Evolutionary conservation across 2,888 invertebrate species (phyloP), one percentile per base, ranked within the genome.

Genomic region (Acanthosepion pharaonis): DNA sequence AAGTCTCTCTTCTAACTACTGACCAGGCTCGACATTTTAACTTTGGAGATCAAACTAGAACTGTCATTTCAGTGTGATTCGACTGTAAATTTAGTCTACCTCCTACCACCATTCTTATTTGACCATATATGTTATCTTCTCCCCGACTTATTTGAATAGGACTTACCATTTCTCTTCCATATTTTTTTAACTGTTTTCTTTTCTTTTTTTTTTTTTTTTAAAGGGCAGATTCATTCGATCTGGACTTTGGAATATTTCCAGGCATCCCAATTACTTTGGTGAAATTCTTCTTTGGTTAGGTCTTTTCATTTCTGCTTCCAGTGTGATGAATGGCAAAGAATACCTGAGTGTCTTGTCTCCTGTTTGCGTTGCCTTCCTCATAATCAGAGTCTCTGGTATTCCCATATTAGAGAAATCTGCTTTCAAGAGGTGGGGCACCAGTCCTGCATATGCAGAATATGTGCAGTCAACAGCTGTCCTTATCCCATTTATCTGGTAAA

Each of bases 341-440:
- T 96, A 96, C 59, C 94, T 96, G 92, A 96, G 96, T n/a, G 96
- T 96, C 49, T 95, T 97, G 51, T 97, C 97, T 5, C 97, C 97
- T 5, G 94, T 97, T 48, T 97, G 97, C 95, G 96, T 97, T 20
- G 96, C 97, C 93, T 96, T 96, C 93, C 96, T 97, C 11, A 96
- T 97, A n/a, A 97, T 97, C 25, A 96, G 96, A 94, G 96, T 97
- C 49, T 97, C 97, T 94, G 97, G 97, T 8, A 97, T 97, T 94
- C 97, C 97, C 0, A 93, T 97, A 28, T 96, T 97, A 95, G 97
- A 97, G 95, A 95, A 95, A 49, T 95, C 96, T 42, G 97, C 96
- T 28, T 78, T 96, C 94, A 96, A 96, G 94, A 96, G 96, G 95
- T 97, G 97, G 97, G 97, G 97, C 20, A 95, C 95, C 20, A 95